Percentiles rank a stretch among this genome's conserved stretches.
phyloP scores from a whole-genome alignment of 2,888 invertebrate species.

The Chrysolina americana region DNA sequence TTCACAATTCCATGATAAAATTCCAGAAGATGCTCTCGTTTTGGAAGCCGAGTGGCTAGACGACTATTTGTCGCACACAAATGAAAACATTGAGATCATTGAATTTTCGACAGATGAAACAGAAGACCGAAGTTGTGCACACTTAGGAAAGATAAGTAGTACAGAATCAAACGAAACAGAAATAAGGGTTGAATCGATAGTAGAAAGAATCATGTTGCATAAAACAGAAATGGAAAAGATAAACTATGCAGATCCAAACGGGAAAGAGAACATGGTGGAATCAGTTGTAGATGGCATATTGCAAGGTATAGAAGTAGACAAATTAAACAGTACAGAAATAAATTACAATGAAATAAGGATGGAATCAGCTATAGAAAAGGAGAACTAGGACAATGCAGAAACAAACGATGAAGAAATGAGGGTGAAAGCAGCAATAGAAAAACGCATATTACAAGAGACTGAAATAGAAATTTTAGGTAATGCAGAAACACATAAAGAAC shows the following conservation, averaged over 20 bases:
- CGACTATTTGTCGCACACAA: constrained; percentile 10
- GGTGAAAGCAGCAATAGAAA: not conserved
- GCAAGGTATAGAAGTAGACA: not conserved
- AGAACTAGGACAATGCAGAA: not conserved
- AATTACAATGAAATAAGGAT: not conserved
- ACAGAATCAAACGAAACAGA: not conserved
- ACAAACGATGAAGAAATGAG: not conserved
- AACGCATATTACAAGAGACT: not conserved
- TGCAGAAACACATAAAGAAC: not conserved
- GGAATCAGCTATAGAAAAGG: not conserved
- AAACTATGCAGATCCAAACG: constrained; percentile 8
- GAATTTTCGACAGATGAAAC: not conserved
- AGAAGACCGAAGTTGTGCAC: not conserved
- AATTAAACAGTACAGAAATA: not conserved
- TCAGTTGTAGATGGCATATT: not conserved
- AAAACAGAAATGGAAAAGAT: not conserved
- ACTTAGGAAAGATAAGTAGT: not conserved
- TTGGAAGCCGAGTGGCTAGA: not conserved
- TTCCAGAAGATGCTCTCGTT: not conserved
- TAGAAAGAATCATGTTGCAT: not conserved
- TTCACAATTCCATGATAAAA: too few relatives aligned
- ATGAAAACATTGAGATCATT: constrained; percentile 13
- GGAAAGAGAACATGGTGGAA: not conserved
- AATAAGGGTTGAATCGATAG: not conserved
- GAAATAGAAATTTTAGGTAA: not conserved